Evolutionary conservation across 2,113 vertebrate genomes (phyloP).

Genomic region (Phylloscopus trochiloides): DNA sequence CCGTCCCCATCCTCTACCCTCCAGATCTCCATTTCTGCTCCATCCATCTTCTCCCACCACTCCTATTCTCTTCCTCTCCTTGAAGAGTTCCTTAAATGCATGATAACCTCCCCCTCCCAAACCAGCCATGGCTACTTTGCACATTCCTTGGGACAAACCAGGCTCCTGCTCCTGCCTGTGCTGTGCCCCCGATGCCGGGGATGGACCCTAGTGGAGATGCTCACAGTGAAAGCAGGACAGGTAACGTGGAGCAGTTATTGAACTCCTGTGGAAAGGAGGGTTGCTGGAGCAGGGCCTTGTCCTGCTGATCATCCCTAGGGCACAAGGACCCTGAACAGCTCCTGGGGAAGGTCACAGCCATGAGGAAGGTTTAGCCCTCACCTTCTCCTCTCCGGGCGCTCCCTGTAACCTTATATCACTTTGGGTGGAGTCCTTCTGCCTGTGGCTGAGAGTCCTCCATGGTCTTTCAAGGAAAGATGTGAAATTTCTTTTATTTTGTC

Average conservation of each 20-base stretch:
- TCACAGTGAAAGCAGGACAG: rapidly evolving
- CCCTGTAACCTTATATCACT: neutral
- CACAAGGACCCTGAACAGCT: neutral
- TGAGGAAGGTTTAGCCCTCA: neutral
- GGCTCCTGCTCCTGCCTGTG: neutral
- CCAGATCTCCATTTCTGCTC: neutral
- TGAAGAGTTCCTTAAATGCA: neutral
- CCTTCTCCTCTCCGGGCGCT: neutral
- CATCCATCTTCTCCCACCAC: rapidly evolving
- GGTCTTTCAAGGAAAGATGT: neutral
- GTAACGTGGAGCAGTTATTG: neutral
- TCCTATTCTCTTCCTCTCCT: neutral
- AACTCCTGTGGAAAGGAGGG: neutral
- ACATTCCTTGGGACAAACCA: neutral
- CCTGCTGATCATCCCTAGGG: neutral
- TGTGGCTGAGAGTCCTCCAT: neutral
- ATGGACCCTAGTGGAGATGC: neutral
- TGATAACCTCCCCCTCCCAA: neutral
- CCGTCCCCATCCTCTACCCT: neutral
- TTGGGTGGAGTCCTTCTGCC: neutral
- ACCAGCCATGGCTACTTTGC: neutral
- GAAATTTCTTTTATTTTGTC: neutral
- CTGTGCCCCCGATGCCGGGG: rapidly evolving
- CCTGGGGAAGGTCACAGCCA: neutral
- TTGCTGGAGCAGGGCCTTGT: neutral